A percentile compares a stretch with the other conserved stretches of the same genome.
These are phyloP conservation scores for Tragelaphus scriptus DNA, from an alignment of 2,113 vertebrate species.

Conservation along the genomic window DNA sequence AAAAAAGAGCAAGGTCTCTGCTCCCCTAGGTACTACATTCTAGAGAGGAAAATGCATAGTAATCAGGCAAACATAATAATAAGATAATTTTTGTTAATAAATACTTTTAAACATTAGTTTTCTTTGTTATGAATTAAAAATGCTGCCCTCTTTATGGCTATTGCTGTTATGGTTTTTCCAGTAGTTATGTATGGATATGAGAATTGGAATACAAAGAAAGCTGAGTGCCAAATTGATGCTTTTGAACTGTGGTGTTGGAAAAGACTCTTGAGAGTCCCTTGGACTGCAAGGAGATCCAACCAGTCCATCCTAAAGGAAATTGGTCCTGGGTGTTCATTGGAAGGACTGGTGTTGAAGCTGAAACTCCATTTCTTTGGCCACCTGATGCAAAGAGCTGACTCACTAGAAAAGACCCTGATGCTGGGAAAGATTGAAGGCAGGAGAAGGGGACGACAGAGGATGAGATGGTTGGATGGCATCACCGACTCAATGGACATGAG, in stretches of 20 bases:
- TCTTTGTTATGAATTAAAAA: neutral
- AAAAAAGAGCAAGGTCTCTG: neutral
- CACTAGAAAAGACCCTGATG: neutral
- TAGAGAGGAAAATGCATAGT: neutral
- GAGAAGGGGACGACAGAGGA: neutral
- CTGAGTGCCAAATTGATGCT: too few relatives aligned
- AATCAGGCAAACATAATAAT: neutral
- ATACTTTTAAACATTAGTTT: neutral
- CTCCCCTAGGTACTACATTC: neutral
- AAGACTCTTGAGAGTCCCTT: neutral
- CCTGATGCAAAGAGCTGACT: neutral
- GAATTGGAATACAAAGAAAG: too few relatives aligned
- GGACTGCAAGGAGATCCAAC: neutral
- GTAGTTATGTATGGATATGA: too few relatives aligned
- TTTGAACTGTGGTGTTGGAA: neutral
- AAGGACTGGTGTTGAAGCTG: neutral
- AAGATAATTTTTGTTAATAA: neutral
- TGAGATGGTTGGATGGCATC: neutral
- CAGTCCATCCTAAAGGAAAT: neutral
- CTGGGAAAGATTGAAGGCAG: neutral
- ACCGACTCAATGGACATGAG: neutral
- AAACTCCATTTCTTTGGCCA: neutral
- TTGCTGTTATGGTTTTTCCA: too few relatives aligned
- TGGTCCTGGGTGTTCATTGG: neutral
- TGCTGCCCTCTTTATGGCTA: too few relatives aligned